Evolutionary conservation across 1,140 invertebrate species (phyloP), one percentile per base, ranked within the genome.

Genomic region (Arctopsyche grandis): DNA sequence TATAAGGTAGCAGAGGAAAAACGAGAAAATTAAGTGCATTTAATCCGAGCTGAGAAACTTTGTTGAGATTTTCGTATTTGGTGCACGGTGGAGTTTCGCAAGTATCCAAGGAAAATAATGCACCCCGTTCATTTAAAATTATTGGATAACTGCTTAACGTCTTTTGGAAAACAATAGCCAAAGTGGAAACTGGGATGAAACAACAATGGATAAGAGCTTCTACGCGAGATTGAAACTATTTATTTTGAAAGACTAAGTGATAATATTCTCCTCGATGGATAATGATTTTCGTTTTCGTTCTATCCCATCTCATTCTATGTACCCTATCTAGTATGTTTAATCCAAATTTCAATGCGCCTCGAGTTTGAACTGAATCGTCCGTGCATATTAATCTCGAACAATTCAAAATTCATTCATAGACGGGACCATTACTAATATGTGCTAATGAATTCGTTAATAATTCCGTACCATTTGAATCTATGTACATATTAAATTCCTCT

Each of bases 111-210:
- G 16, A 52, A 43, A 77, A 66, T 12, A 43, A 21, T 71, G 60
- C 26, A 73, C 38, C 24, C 56, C 52, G 43, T 60, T 70, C 69
- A 69, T 69, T 78, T 73, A 14, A 73, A 78, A 73, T 71, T 78
- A 78, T 78, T 16, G 22, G 69, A 78, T 71, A 78, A 78, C 77
- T 71, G 69, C 69, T 78, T 71, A 71, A 52, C 69, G 69, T 71
- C 38, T 71, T 24, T 69, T 24, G n/a, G 29, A 52, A 52, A 71
- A 71, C 38, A 71, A 52, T 71, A 38, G 69, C 29, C 29, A 38
- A 38, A 29, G 66, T 44, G 16, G 63, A 66, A 66, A 26, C 24
- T 66, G 63, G 12, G 19, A 12, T 19, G 56, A 19, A 21, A 60
- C 56, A 60, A 60, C 56, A 60, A 60, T 60, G 56, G 56, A 19